Conservation (phyloP, 2,888 invertebrate species). For the Chrysolina oricalcia region DNA sequence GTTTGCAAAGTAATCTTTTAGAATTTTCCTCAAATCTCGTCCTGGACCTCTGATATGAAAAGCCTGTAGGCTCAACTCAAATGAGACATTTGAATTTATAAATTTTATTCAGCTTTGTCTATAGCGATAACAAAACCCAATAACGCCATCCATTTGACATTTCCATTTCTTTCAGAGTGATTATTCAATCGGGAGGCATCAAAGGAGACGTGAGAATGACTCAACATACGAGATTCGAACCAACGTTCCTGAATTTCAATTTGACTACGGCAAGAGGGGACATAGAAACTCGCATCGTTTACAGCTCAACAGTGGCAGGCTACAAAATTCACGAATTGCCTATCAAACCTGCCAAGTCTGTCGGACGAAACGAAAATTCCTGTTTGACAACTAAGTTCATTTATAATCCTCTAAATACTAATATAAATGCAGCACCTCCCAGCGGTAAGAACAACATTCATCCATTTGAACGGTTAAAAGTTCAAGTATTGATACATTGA, state of each 20-base stretch:
- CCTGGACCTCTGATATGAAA: too few relatives aligned
- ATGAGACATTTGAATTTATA: too few relatives aligned
- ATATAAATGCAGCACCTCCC: slow-evolving; percentile 77
- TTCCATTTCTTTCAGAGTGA: slow-evolving; percentile 73
- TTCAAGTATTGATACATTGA: too few relatives aligned
- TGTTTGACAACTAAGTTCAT: slow-evolving; percentile 84
- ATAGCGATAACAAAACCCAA: too few relatives aligned
- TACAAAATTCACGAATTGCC: slow-evolving; percentile 84
- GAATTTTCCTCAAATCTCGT: too few relatives aligned
- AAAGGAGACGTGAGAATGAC: slow-evolving; percentile 84
- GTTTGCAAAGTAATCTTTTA: too few relatives aligned
- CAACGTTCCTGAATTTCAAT: slow-evolving; percentile 85
- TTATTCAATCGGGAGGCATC: slow-evolving; percentile 85
- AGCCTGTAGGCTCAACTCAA: too few relatives aligned
- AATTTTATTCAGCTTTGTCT: too few relatives aligned
- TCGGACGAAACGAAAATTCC: slow-evolving; percentile 71
- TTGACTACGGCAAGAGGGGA: slow-evolving; percentile 79
- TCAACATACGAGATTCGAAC: slow-evolving; percentile 89
- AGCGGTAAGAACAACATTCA: slow-evolving; percentile 72
- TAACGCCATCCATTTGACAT: background rate
- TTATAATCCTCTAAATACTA: slow-evolving; percentile 83
- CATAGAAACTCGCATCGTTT: slow-evolving; percentile 81
- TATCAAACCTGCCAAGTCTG: slow-evolving; percentile 74
- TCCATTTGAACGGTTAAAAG: too few relatives aligned
- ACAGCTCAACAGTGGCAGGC: slow-evolving; percentile 82